Conservation (phyloP, 1,140 invertebrate species). For the Heliothis virescens region DNA sequence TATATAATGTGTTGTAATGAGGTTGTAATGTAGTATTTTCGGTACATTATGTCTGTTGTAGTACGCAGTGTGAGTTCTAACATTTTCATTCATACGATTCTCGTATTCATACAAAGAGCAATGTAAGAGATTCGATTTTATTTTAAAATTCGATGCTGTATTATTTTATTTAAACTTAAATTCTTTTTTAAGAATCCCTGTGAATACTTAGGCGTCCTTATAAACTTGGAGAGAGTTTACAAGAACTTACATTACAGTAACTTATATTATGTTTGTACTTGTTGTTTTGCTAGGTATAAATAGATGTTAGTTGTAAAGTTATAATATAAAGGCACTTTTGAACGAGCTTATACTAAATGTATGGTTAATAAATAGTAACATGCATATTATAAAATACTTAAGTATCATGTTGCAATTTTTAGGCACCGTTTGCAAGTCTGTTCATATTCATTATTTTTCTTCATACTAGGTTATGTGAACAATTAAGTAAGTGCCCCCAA, state of each 20-base stretch:
- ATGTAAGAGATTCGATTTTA: constrained; percentile 32
- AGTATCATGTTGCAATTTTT: background rate
- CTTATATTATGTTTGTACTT: constrained; percentile 44
- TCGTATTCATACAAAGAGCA: constrained; percentile 17
- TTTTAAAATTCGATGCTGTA: constrained; percentile 9
- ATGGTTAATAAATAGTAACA: constrained; percentile 10
- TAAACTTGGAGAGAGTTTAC: constrained; percentile 2
- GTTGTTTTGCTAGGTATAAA: constrained; percentile 6
- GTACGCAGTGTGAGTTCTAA: background rate
- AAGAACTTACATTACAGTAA: constrained; percentile 29
- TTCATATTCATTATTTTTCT: background rate
- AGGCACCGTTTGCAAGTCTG: constrained; percentile 1
- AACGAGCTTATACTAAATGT: constrained; percentile 26
- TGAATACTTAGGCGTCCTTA: constrained; percentile 3
- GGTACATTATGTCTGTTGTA: background rate
- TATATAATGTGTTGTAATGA: background rate
- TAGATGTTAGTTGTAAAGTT: background rate
- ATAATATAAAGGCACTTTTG: constrained; percentile 28
- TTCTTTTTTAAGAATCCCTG: constrained; percentile 13
- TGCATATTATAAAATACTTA: constrained; percentile 31
- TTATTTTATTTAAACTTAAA: background rate
- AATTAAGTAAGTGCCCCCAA: constrained; percentile 26
- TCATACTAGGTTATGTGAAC: background rate
- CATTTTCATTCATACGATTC: constrained; percentile 1
- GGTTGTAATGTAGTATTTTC: background rate